Percentiles rank a stretch among this genome's conserved stretches.
phyloP scores from a whole-genome alignment of 2,797 vertebrate genomes.

The Sebastes vulpes region DNA sequence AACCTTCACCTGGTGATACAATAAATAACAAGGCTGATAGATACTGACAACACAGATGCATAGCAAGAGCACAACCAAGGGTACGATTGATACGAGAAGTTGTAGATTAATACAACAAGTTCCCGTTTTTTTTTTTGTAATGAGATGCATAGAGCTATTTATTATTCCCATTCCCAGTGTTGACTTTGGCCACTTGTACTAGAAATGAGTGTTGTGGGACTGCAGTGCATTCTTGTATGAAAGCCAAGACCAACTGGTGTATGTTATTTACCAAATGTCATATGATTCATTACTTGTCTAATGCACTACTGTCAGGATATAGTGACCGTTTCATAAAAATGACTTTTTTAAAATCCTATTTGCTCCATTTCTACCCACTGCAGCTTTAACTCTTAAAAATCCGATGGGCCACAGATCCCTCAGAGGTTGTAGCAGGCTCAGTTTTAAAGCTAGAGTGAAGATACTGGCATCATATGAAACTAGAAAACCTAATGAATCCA shows the following conservation, averaged over 20 bases:
- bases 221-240: background rate
- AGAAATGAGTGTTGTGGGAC: background rate
- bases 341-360: no score
- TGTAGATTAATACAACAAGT: background rate
- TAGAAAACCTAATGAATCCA: no score
- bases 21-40: slow-evolving; percentile 28
- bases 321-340: no score
- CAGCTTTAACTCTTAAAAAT: no score
- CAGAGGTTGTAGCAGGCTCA: no score
- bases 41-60: slow-evolving; percentile 5
- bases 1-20: slow-evolving; percentile 48
- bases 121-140: background rate
- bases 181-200: background rate
- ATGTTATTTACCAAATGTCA: slow-evolving; percentile 12
- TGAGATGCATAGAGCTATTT: background rate
- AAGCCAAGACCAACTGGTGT: slow-evolving; percentile 13
- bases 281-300: background rate
- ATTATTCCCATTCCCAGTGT: background rate
- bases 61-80: background rate
- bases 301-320: no score
- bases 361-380: no score
- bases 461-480: no score
- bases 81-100: background rate
- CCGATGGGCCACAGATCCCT: no score
- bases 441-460: no score